Base-by-base conservation (phyloP, 2,797 vertebrate species). In the Cyclura pinguis region DNA sequence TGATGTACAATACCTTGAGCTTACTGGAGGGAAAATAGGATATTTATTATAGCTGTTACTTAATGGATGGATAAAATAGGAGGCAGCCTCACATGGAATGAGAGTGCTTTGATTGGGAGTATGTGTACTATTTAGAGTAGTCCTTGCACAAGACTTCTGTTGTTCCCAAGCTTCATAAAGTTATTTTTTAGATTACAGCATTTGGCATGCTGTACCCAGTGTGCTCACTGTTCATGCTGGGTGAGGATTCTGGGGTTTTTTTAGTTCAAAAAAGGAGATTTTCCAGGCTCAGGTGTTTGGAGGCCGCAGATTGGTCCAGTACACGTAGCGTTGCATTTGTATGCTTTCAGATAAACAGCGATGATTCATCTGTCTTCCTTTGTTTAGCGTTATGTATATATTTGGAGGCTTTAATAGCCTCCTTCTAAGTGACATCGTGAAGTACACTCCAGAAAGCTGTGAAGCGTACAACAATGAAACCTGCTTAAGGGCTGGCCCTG, bases 381-480 rank as follows among this genome's bases (percentile, higher is more conserved):
- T 57, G 52, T 80, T 22, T 89, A 99, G 99, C 87, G 97, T 96
- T 38, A 99, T 99, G 99, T 99, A 98, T 59, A 93, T 99, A 32
- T 99, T 99, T 24, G 99, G 99, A 13, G 99, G 99, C 82, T 99
- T 99, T 96, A 99, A 99, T 96, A 99, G 99, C 95, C 98, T 99
- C 84, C 98, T 99, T 83, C 98, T 99, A 88, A 98, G 98, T 0
- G 99, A 99, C 91, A 93, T 99, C 59, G 97, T 99, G 78, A 95
- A 96, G 87, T 99, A 98, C 95, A 98, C 98, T 0, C 98, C 98
- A 0, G 97, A 98, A 88, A 97, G 95, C 92, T 99, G 99, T 42
- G 96, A 95, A 3, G 98, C 98, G 4, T 98, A 98, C 91, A 92
- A 27, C 82, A 97, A 92, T 0, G 87, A 89, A 3, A 93, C 72